Base-by-base conservation (phyloP, 2,797 vertebrate genomes). In the Acanthurus tractus region DNA sequence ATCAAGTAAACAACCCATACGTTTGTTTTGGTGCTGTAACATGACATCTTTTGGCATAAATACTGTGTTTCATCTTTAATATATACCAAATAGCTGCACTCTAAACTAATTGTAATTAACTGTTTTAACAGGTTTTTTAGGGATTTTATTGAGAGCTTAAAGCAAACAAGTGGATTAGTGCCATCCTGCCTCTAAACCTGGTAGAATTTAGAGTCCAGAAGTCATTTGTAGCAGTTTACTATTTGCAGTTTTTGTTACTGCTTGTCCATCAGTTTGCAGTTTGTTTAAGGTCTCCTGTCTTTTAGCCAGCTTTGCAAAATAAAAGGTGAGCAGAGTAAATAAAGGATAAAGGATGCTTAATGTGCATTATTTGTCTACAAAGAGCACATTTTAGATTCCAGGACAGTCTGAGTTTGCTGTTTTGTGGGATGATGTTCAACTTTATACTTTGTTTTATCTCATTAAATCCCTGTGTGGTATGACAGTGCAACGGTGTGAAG, bases 281-380 rank as follows among this genome's bases (percentile, higher is more conserved):
- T 78, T 79, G 45, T 83, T 81, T 57, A 79, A 66, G 64, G 67
- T 85, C 71, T 29, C 15, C 8, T 17, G 53, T 71, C 38, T 81
- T 88, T 80, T 17, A 63, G 78, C 58, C 61, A 82, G 61, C 68
- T 82, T 86, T 84, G 76, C 76, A 83, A 79, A 82, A 70, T 59
- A 50, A 85, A 85, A 82, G 62, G 29, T 69, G 71, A 78, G 55
- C 22, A 42, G 17, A 78, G 52, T 68, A 38, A 29, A 59, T 17
- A 46, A 44, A 15, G 8, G 6, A 45, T 18, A 38, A 34, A 58
- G 65, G 58, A 22, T 82, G 79, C 79, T 82, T 73, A 68, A 65
- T 40, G 68, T 74, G 64, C 49, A 55, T 72, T 82, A 67, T 82
- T 86, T 68, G 83, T 88, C 65, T 58, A n/a, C 59, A 84, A 38